phyloP scores from a whole-genome alignment of 2,888 invertebrate genomes.

The Lasioglossum calceatum region DNA sequence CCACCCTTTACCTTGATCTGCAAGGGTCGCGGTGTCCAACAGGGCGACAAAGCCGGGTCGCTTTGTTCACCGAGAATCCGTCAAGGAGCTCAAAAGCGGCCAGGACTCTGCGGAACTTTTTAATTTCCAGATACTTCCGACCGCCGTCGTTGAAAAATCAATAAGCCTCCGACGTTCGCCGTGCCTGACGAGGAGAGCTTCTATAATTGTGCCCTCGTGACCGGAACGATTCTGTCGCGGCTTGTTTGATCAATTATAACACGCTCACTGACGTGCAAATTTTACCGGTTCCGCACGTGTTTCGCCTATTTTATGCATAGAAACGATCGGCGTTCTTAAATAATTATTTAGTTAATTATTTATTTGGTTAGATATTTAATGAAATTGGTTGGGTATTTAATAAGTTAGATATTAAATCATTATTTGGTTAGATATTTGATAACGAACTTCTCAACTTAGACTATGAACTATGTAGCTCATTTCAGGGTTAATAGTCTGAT shows the following conservation, averaged over 20 bases:
- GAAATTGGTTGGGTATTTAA: no score
- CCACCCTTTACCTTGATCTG: constrained; percentile 46
- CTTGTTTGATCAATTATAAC: background rate
- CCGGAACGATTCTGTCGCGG: background rate
- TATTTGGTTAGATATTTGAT: no score
- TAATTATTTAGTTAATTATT: no score
- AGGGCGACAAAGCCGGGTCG: constrained; percentile 21
- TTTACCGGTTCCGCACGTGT: background rate
- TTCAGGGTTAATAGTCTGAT: no score
- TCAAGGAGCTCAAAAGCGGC: constrained; percentile 14
- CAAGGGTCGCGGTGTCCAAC: constrained; percentile 32
- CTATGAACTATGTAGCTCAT: no score
- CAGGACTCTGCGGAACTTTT: constrained; percentile 33
- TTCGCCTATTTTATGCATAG: no score
- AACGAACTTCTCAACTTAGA: no score
- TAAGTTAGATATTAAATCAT: no score
- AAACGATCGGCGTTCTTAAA: no score
- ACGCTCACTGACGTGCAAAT: background rate
- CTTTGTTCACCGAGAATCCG: constrained; percentile 45
- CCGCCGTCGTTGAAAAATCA: background rate
- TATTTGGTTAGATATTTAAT: no score
- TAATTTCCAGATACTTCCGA: constrained; percentile 34
- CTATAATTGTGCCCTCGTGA: background rate
- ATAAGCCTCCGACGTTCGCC: background rate
- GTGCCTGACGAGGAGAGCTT: background rate